These are phyloP conservation scores for Salticus scenicus DNA, from an alignment of 2,888 invertebrate genomes.

Conservation along the genomic window DNA sequence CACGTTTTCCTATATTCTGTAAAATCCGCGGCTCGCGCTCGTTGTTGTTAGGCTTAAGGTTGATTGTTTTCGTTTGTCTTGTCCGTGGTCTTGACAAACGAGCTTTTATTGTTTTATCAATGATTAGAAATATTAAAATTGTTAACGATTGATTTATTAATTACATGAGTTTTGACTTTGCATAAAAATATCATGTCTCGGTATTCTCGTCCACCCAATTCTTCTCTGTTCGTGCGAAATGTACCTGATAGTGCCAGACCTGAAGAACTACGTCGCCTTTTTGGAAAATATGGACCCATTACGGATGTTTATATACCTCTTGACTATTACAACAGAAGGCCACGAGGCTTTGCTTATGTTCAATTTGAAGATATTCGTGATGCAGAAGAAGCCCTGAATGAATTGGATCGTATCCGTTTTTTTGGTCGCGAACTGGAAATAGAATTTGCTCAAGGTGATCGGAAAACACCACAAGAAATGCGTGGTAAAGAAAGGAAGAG, in stretches of 20 bases:
- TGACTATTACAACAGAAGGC: slow-evolving; percentile 77
- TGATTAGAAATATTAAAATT: no score
- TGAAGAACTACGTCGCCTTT: slow-evolving; percentile 77
- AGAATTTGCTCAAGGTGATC: slow-evolving; percentile 78
- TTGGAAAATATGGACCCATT: slow-evolving; percentile 78
- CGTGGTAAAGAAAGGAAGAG: slow-evolving; percentile 57
- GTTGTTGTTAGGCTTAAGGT: no score
- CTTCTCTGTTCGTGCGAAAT: slow-evolving; percentile 68
- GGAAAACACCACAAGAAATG: slow-evolving; percentile 75
- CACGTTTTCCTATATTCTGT: no score
- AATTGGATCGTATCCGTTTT: slow-evolving; percentile 76
- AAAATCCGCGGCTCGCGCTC: no score
- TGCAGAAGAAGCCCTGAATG: slow-evolving; percentile 78
- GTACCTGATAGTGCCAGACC: slow-evolving; percentile 74
- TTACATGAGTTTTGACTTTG: no score
- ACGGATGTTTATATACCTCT: slow-evolving; percentile 78
- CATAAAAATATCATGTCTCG: no score
- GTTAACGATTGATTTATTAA: no score
- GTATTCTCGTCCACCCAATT: slow-evolving; percentile 67
- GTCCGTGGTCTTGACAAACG: no score
- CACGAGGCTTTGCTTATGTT: slow-evolving; percentile 78
- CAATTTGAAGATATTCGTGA: slow-evolving; percentile 78
- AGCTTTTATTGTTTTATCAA: no score
- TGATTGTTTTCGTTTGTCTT: no score
- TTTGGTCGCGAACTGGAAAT: slow-evolving; percentile 77